Evolutionary conservation across 2,888 invertebrate species (phyloP), one percentile per base, ranked within the genome.

Genomic region (Yponomeuta plumbellus): DNA sequence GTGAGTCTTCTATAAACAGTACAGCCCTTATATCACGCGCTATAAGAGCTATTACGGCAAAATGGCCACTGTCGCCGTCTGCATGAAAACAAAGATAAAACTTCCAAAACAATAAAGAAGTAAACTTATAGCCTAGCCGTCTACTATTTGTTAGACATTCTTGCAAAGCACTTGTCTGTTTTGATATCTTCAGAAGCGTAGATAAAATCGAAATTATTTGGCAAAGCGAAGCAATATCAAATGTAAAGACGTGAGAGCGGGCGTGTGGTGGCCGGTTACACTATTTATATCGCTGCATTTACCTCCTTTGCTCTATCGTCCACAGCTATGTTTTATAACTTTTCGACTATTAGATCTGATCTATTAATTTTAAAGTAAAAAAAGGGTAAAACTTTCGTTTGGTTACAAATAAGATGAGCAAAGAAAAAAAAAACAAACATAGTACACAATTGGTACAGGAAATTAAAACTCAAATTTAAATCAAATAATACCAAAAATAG

Each of bases 231-330:
- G 74, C 77, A 73, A 75, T 78, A 81, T 76, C 80, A 77, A 81
- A 74, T 76, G 78, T 78, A 58, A 26, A 44, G 22, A 44, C 40
- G 11, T 63, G 21, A 44, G 63, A 61, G 44, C 81, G 77, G 75
- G 66, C 66, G 69, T 71, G 70, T 22, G 63, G 21, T 74, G 72
- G 72, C 71, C 70, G 73, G 74, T 72, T 78, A 75, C 74, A 81
- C 86, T 88, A 89, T 87, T 86, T 84, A 86, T 87, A 88, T 74
- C 75, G 83, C 70, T 83, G 81, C 85, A 85, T 83, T 85, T 84
- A 80, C 80, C 56, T 63, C 34, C 61, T 39, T 23, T 59, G 6
- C 34, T 23, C 23, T 22, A 59, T 22, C 59, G 59, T 52, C 44
- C 44, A 13, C 17, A 17, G 44, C 44, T 17, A 13, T 17, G 44